Conservation (phyloP, 1,140 invertebrate species). For the Amphibalanus amphitrite region DNA sequence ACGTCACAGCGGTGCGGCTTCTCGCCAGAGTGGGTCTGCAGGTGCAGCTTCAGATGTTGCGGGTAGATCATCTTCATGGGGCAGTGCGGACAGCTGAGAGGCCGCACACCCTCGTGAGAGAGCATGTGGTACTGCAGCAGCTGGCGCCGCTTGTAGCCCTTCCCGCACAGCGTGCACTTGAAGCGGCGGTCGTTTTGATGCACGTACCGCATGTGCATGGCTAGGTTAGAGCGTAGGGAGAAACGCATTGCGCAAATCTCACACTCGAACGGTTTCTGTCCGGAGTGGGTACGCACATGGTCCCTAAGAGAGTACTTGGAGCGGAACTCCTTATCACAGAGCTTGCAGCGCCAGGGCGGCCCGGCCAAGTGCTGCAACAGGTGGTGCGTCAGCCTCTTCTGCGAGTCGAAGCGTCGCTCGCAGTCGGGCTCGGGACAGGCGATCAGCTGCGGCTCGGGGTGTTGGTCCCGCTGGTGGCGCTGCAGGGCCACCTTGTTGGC, state of each 20-base stretch:
- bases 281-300: constrained; percentile 55
- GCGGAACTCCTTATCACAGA: constrained; percentile 34
- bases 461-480: not conserved
- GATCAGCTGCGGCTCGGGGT: not conserved
- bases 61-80: constrained; percentile 61
- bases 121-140: constrained; percentile 64
- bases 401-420: not conserved
- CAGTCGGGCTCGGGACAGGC: not conserved
- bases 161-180: constrained; percentile 33
- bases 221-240: constrained; percentile 20
- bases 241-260: constrained; percentile 25
- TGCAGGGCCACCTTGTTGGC: not conserved
- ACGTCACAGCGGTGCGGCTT: constrained; percentile 61
- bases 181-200: constrained; percentile 55
- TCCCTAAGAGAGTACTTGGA: constrained; percentile 53
- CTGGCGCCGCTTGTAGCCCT: constrained; percentile 51
- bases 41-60: constrained; percentile 65
- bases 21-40: constrained; percentile 55
- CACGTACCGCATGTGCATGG: constrained; percentile 47
- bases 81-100: constrained; percentile 52
- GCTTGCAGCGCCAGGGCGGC: constrained; percentile 32
- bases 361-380: not conserved
- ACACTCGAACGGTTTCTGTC: constrained; percentile 36
- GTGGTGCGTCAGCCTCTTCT: not conserved
- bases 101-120: constrained; percentile 59